phyloP scores from a whole-genome alignment of 1,140 invertebrate genomes.

The Daktulosphaira vitifoliae region DNA sequence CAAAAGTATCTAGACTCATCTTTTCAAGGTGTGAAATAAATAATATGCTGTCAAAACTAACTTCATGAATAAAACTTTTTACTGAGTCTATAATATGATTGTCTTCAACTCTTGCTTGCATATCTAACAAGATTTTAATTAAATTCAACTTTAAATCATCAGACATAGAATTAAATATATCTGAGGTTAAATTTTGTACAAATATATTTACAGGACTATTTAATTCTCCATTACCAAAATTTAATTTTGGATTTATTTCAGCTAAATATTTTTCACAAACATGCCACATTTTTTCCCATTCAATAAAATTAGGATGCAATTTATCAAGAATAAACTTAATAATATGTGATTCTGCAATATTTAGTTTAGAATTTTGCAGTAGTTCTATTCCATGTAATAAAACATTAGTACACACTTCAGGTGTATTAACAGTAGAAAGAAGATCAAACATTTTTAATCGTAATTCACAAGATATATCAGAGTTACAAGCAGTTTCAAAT shows the following conservation, averaged over 20 bases:
- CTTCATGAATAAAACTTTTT: conserved; percentile 32
- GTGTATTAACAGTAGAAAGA: conserved; percentile 9
- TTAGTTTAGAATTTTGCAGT: conserved; percentile 10
- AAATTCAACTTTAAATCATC: conserved; percentile 27
- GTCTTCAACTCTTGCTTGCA: conserved; percentile 31
- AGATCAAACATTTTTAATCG: conserved; percentile 26
- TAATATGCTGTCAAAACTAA: conserved; percentile 35
- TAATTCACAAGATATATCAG: conserved; percentile 6
- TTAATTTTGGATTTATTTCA: conserved; percentile 13
- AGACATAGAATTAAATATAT: conserved; percentile 29
- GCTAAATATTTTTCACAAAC: conserved; percentile 23
- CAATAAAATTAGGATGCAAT: conserved; percentile 14
- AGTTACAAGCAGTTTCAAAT: conserved; percentile 23
- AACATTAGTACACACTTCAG: background rate
- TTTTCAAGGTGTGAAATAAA: conserved; percentile 41
- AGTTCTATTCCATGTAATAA: conserved; percentile 1
- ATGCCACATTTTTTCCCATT: conserved; percentile 15
- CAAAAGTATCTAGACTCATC: conserved; percentile 47
- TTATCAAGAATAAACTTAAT: conserved; percentile 21
- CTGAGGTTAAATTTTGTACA: conserved; percentile 12
- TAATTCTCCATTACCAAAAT: conserved; percentile 18
- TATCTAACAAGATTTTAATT: conserved; percentile 24
- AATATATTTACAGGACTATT: conserved; percentile 9
- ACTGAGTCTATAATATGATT: conserved; percentile 30
- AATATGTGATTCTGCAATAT: conserved; percentile 29